Conservation (phyloP, 2,797 vertebrate species). For the Pangasius macronema region DNA sequence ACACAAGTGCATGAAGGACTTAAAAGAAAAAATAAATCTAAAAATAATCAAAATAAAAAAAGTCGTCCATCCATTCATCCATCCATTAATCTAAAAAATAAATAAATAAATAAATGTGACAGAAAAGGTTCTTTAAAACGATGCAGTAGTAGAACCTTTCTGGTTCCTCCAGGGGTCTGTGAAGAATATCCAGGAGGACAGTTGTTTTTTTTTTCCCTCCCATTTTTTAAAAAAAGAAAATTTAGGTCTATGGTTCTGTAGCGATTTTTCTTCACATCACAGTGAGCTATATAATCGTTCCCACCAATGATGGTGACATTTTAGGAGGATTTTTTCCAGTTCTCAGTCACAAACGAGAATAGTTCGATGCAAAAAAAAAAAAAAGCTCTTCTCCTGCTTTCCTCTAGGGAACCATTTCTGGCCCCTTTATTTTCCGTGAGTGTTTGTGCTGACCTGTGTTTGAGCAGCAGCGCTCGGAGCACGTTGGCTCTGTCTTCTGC, state of each 20-base stretch:
- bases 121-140: background rate
- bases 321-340: background rate
- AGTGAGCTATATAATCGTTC: background rate
- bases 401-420: background rate
- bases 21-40: background rate
- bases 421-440: background rate
- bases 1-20: background rate
- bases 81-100: background rate
- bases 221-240: too few species aligned
- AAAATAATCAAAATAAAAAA: too few species aligned
- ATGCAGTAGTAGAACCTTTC: background rate
- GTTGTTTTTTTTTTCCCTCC: too few species aligned
- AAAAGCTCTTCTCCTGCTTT: background rate
- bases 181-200: background rate
- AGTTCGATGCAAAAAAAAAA: background rate
- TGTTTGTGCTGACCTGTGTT: constrained; percentile 85
- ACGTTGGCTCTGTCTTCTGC: constrained; percentile 93
- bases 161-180: background rate
- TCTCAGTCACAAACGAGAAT: background rate
- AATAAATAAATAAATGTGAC: background rate
- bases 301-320: background rate
- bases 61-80: background rate
- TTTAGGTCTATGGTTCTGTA: background rate
- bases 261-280: background rate
- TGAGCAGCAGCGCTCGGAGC: constrained; percentile 90